A percentile compares a stretch with the other conserved stretches of the same genome.
These are phyloP conservation scores for Cephus spinipes DNA, from an alignment of 2,888 invertebrate genomes.

Conservation along the genomic window DNA sequence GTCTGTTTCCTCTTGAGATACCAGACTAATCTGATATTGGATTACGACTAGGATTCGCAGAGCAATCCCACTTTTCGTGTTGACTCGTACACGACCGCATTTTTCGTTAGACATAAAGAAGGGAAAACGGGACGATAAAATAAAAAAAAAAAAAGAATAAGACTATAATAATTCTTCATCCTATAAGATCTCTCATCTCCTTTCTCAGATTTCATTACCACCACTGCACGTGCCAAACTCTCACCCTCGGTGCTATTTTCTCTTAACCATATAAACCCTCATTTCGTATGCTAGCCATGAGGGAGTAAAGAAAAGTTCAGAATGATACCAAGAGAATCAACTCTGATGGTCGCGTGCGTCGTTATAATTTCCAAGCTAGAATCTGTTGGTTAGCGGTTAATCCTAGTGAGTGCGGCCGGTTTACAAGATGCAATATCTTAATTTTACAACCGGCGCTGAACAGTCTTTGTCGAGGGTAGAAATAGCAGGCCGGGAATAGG, in stretches of 20 bases:
- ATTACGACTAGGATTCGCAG: not conserved
- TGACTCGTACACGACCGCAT: not conserved
- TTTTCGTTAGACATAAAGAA: not conserved
- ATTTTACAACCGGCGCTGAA: slow-evolving; percentile 27
- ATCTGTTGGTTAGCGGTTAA: not conserved
- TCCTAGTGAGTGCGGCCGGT: slow-evolving; percentile 33
- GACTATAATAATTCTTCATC: not conserved
- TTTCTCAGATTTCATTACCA: not conserved
- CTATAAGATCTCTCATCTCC: not conserved
- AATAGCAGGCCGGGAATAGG: not conserved
- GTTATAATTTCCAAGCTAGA: not conserved
- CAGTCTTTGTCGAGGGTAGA: not conserved
- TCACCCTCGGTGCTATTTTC: not conserved
- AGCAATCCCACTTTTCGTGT: not conserved
- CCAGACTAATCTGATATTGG: not conserved
- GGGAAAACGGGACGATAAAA: not conserved
- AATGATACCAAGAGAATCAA: not conserved
- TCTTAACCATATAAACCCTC: not conserved
- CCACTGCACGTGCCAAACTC: not conserved
- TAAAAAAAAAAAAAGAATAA: not conserved
- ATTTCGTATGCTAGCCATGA: not conserved
- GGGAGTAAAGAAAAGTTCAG: not conserved
- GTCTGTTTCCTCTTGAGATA: not conserved
- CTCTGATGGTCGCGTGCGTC: not conserved
- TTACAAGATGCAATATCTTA: slow-evolving; percentile 46